These are phyloP conservation scores for Lepilemur septentrionalis DNA, from an alignment of 2,797 vertebrate genomes.

Conservation along the genomic window DNA sequence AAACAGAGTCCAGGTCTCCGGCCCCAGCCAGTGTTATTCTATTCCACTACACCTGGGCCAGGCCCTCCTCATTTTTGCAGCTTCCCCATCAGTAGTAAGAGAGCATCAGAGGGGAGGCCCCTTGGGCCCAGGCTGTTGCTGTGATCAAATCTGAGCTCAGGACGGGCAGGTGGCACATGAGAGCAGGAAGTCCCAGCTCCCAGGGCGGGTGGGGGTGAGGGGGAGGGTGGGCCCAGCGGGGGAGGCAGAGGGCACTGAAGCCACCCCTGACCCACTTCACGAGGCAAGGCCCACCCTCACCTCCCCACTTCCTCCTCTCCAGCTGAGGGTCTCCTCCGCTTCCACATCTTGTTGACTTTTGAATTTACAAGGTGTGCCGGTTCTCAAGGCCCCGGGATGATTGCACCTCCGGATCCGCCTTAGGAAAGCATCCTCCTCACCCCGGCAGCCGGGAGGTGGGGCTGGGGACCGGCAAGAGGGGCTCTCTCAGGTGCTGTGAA, in stretches of 20 bases:
- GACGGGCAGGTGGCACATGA: neutral
- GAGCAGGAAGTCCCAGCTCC: neutral
- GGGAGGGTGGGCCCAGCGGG: neutral
- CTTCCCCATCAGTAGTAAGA: neutral
- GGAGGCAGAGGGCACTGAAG: neutral
- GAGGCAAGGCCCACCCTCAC: neutral
- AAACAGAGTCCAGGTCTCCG: neutral
- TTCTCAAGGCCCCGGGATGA: conserved; percentile 16
- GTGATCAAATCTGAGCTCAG: neutral
- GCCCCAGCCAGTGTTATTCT: neutral
- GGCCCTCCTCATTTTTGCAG: neutral
- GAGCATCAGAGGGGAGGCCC: neutral
- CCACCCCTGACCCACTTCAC: conserved; percentile 1
- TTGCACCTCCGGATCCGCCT: conserved; percentile 50
- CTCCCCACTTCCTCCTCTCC: neutral
- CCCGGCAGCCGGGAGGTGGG: neutral
- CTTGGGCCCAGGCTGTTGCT: neutral
- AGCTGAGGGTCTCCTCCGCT: neutral
- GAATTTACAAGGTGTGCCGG: conserved; percentile 62
- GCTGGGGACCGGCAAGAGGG: neutral
- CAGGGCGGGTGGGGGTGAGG: too few species aligned
- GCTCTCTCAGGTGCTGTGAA: neutral
- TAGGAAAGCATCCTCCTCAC: conserved; percentile 39
- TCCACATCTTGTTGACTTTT: conserved; percentile 73
- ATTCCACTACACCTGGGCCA: neutral